Conservation (phyloP, 2,113 vertebrate species). For the Craseonycteris thonglongyai region DNA sequence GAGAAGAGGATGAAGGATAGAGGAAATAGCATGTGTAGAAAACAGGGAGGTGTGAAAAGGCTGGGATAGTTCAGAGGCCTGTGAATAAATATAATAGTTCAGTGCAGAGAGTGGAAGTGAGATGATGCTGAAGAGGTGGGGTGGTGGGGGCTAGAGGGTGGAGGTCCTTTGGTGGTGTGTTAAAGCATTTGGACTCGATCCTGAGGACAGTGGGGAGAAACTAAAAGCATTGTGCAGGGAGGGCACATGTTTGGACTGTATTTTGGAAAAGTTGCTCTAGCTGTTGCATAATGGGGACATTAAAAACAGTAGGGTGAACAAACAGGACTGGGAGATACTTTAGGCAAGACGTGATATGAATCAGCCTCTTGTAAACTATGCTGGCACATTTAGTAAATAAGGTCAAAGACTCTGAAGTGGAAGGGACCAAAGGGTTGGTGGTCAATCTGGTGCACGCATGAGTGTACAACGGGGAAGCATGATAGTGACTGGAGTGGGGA, state of each 20-base stretch:
- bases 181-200: neutral
- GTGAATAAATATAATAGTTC: neutral
- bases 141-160: neutral
- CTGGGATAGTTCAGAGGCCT: fast-evolving
- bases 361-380: neutral
- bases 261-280: neutral
- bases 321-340: neutral
- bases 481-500: neutral
- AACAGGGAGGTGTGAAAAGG: neutral
- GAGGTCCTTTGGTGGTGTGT: neutral
- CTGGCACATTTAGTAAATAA: neutral
- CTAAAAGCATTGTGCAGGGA: neutral
- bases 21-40: neutral
- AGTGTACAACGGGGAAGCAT: neutral
- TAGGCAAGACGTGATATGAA: neutral
- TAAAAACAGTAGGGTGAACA: neutral
- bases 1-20: neutral
- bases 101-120: neutral
- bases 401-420: neutral
- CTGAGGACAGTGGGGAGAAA: neutral
- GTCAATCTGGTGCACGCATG: neutral
- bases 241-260: neutral
- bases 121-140: neutral
- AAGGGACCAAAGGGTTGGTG: neutral
- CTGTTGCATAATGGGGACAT: neutral